Conservation (phyloP, 2,113 vertebrate species). For the Sterrhoptilus dennistouni region DNA sequence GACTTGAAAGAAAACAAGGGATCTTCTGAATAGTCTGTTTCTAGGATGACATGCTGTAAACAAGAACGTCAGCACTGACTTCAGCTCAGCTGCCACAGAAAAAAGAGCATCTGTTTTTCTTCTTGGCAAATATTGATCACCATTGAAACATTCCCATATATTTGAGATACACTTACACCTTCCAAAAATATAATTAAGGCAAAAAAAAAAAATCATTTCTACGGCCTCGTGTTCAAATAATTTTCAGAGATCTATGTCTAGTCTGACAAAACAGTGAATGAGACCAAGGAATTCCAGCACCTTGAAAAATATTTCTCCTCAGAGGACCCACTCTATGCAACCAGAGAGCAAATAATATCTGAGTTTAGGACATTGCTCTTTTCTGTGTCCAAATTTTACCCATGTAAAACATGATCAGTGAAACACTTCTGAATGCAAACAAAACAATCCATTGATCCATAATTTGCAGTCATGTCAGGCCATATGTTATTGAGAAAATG, state of each 20-base stretch:
- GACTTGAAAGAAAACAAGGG: background rate
- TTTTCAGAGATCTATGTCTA: background rate
- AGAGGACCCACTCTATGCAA: background rate
- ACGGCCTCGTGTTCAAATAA: background rate
- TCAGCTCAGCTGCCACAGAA: constrained; percentile 31
- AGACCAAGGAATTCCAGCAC: background rate
- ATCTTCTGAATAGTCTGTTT: background rate
- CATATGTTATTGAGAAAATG: rapidly evolving
- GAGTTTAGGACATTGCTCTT: background rate
- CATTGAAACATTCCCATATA: background rate
- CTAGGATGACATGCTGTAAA: background rate
- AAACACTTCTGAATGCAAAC: background rate
- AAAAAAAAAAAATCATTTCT: background rate
- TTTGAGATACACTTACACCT: background rate
- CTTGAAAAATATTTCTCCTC: background rate
- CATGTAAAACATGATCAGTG: background rate
- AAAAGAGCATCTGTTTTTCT: background rate
- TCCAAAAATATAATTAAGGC: background rate
- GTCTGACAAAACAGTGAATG: background rate
- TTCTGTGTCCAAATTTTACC: background rate
- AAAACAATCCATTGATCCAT: rapidly evolving
- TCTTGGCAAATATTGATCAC: background rate
- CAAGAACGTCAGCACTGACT: constrained; percentile 19
- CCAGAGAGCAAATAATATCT: background rate
- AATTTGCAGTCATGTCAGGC: background rate